Percentiles rank a stretch among this genome's conserved stretches.
phyloP scores from a whole-genome alignment of 2,888 invertebrate species.

The Xanthostigma xanthostigma region DNA sequence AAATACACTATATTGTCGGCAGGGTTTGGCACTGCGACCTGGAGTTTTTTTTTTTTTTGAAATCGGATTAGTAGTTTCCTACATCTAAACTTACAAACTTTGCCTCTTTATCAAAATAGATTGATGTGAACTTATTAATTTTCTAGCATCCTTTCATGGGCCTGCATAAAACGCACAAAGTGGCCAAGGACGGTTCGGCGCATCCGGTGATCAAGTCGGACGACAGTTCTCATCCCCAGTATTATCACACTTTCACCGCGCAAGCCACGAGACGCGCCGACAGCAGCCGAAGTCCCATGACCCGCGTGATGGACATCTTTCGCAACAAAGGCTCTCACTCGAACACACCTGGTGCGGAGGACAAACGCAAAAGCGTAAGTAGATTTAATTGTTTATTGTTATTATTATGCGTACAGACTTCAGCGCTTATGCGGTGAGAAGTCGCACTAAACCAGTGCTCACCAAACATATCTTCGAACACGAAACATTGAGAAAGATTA shows the following conservation, averaged over 20 bases:
- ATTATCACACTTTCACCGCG: slow-evolving; percentile 59
- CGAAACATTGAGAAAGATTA: too few relatives aligned
- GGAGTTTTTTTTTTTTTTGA: too few relatives aligned
- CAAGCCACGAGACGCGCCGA: slow-evolving; percentile 38
- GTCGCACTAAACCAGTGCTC: too few relatives aligned
- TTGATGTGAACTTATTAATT: too few relatives aligned
- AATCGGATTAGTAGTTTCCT: too few relatives aligned
- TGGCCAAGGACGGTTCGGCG: slow-evolving; percentile 50
- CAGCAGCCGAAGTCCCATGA: slow-evolving; percentile 58
- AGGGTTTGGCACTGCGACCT: too few relatives aligned
- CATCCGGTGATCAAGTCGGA: slow-evolving; percentile 46
- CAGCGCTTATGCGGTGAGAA: too few relatives aligned
- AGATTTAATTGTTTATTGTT: background rate
- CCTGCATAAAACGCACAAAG: slow-evolving; percentile 23
- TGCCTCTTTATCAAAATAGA: too few relatives aligned
- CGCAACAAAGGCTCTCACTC: slow-evolving; percentile 54
- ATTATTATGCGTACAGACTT: background rate
- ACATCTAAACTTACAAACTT: too few relatives aligned
- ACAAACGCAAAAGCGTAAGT: slow-evolving; percentile 56
- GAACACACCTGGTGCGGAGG: slow-evolving; percentile 35
- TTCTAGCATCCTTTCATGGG: slow-evolving; percentile 36
- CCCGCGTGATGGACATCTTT: slow-evolving; percentile 86
- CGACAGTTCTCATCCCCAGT: slow-evolving; percentile 33
- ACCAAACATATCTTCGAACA: too few relatives aligned
- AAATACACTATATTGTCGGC: too few relatives aligned